These are phyloP conservation scores for Zapus hudsonius DNA, from an alignment of 2,113 vertebrate genomes.

Conservation along the genomic window DNA sequence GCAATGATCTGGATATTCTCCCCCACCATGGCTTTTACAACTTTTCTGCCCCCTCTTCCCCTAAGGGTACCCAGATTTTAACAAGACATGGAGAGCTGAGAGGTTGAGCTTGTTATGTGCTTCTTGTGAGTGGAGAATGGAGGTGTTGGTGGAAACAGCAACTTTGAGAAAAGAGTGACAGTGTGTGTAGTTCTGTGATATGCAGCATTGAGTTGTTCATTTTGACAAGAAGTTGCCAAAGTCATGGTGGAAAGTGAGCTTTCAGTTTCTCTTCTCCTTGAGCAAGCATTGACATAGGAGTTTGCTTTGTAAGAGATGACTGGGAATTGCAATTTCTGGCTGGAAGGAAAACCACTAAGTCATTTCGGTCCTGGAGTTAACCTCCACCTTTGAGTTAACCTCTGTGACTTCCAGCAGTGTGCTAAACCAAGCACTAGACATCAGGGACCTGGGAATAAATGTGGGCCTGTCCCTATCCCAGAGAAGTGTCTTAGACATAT, in stretches of 20 bases:
- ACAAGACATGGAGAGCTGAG: background rate
- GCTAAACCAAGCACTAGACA: background rate
- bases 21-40: too few relatives aligned
- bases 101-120: background rate
- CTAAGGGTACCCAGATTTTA: background rate
- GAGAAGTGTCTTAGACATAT: background rate
- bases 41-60: too few relatives aligned
- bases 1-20: too few relatives aligned
- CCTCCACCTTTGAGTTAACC: background rate
- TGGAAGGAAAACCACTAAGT: slow-evolving; percentile 43
- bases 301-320: background rate
- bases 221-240: background rate
- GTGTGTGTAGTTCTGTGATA: background rate
- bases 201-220: background rate
- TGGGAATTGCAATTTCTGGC: background rate
- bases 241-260: background rate
- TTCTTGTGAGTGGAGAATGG: background rate
- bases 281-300: background rate
- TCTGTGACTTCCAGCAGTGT: background rate
- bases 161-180: background rate
- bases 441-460: background rate
- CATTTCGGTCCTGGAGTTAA: background rate
- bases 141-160: background rate
- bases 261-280: background rate
- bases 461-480: background rate